These are phyloP conservation scores for Chascanopsetta lugubris DNA, from an alignment of 2,113 vertebrate species.

Conservation along the genomic window DNA sequence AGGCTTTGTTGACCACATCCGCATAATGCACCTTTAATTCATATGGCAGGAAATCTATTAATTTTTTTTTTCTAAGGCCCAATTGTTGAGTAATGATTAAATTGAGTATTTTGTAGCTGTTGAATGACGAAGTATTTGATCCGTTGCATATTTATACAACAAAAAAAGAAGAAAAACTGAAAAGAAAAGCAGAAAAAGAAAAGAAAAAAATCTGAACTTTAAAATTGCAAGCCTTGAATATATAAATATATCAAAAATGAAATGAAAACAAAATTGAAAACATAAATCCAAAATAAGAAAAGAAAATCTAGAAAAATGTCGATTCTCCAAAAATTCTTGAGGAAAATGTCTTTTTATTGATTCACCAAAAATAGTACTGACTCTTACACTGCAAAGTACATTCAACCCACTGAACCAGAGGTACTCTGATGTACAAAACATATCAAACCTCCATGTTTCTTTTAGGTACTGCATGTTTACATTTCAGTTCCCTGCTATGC, in stretches of 20 bases:
- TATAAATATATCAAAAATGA: too few relatives aligned
- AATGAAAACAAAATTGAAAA: too few relatives aligned
- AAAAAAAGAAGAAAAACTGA: not conserved
- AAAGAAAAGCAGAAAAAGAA: too few relatives aligned
- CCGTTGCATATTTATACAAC: not conserved
- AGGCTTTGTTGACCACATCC: constrained; percentile 5
- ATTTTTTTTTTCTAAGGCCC: not conserved
- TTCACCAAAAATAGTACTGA: constrained; percentile 12
- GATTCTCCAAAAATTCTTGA: not conserved
- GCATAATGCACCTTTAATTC: not conserved
- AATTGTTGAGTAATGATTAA: not conserved
- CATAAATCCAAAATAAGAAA: too few relatives aligned
- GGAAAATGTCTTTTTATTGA: constrained; percentile 33
- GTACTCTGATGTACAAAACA: not conserved
- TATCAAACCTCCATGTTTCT: too few relatives aligned
- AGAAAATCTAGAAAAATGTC: too few relatives aligned
- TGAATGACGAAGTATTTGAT: not conserved
- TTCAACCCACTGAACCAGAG: constrained; percentile 8
- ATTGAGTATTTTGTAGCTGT: not conserved
- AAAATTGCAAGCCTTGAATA: too few relatives aligned
- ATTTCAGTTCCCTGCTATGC: too few relatives aligned
- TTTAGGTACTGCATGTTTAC: too few relatives aligned
- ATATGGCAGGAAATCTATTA: not conserved
- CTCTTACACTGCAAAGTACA: constrained; percentile 19
- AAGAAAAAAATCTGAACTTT: too few relatives aligned